Percentiles rank a stretch among this genome's conserved stretches.
Conservation (phyloP, 2,797 vertebrate species). For the Mus spretus region DNA sequence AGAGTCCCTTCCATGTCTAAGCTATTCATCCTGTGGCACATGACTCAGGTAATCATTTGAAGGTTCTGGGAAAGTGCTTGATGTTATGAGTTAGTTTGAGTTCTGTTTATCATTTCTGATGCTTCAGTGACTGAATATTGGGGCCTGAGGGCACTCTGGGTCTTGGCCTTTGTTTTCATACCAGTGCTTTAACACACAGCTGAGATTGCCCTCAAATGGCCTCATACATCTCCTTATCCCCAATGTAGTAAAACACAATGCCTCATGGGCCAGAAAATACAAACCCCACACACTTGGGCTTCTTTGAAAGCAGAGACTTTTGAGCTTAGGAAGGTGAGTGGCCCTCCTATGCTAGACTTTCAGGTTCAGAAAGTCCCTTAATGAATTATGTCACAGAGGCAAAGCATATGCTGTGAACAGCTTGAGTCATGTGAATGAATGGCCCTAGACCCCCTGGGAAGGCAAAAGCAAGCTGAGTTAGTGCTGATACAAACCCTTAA, state of each 20-base stretch:
- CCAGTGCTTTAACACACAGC: conserved; percentile 6
- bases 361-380: not conserved
- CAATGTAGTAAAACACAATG: conserved; percentile 52
- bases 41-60: not conserved
- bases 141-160: not conserved
- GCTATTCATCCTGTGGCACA: not conserved
- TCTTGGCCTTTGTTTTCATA: not conserved
- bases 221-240: conserved; percentile 65
- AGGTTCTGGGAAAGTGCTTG: not conserved
- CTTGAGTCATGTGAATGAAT: not conserved
- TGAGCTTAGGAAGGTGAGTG: not conserved
- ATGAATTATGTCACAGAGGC: not conserved
- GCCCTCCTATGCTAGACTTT: not conserved
- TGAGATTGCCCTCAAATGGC: conserved; percentile 54
- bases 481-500: not conserved
- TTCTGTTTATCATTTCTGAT: not conserved
- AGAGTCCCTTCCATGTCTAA: not conserved
- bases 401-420: not conserved
- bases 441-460: not conserved
- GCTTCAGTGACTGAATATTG: not conserved
- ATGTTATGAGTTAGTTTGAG: not conserved
- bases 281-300: not conserved
- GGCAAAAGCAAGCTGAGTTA: conserved; percentile 1
- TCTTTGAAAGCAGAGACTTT: conserved; percentile 25
- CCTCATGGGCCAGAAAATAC: not conserved